Evolutionary conservation across 2,888 invertebrate species (phyloP), one percentile per base, ranked within the genome.

Genomic region (Periphyllus acericola): DNA sequence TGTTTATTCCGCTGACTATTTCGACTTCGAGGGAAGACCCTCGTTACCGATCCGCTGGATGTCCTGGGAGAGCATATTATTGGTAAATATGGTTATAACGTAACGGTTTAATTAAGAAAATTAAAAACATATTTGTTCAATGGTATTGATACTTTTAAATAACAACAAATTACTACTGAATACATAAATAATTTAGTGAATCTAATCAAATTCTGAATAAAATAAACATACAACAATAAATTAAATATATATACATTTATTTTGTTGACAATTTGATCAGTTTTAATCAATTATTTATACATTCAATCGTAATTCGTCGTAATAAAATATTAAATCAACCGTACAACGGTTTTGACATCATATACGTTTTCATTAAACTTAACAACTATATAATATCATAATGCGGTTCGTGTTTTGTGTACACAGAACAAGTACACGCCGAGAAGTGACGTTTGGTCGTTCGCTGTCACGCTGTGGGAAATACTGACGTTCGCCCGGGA

Each of bases 391-490:
- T 25, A 40, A 75, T 25, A 25, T 75, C 36, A 9, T 91, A 84
- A 74, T 89, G 84, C 55, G 46, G 3, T 29, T 8, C 4, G 11
- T 32, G 5, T 46, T 71, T 68, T 81, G 34, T 94, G 95, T 2
- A 94, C 96, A 89, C 92, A 96, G 96, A 96, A 95, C 83, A 95
- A 95, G 92, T 96, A 95, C 92, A 94, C 95, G 66, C 94, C 95
- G 82, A 96, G 96, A 92, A 96, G 96, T 90, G 97, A 97, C 92
- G 96, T 96, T 76, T 97, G 97, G 97, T 94, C 96, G 85, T 97
- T 96, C 91, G 97, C 96, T 76, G 96, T 97, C 89, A 95, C 96
- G 82, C 93, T 97, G 89, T 97, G 96, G 96, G 97, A 97, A 92
- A 95, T 97, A 90, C 92, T 97, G 91, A 96, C 95, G 71, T 95